Base-by-base conservation (phyloP, 2,888 invertebrate genomes). In the Pheosia gnoma region DNA sequence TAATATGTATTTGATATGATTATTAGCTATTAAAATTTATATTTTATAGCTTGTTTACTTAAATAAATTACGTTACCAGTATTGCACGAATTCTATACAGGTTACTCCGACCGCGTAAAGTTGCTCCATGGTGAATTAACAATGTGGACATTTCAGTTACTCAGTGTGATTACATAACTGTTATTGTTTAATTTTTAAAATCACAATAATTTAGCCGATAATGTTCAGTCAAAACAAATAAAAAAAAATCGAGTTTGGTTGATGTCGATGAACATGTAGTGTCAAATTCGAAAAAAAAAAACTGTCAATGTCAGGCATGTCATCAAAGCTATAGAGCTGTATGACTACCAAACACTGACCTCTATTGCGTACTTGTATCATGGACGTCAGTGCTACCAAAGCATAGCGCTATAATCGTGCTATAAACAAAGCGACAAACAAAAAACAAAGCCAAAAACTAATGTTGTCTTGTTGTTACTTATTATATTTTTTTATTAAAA, bases 31-130 rank as follows among this genome's bases (percentile, higher is more conserved):
- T 13, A 5, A 9, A 4, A 39, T 13, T 13, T 7, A 38, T 5
- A 4, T 38, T 54, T 54, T 54, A 1, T 36, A 9, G 0, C 1
- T 9, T 1, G 36, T 5, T 36, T 52, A 3, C 11, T 38, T 36
- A 53, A 60, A 68, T 63, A 75, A 74, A 74, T 66, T 61, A 59
- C 57, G 70, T 65, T 80, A 91, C 91, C 89, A 85, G 47, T 88
- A 71, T 66, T 92, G 92, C 6, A 91, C 67, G 37, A 79, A 71
- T 71, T 90, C 82, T 11, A 91, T 91, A 56, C 82, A 81, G 4
- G 79, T 65, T 0, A 92, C 78, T 4, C 91, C 92, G 9, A 90
- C 66, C 0, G 87, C 91, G 80, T 91, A 88, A 0, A 92, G 52
- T 54, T 84, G 86, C 66, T 92, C 91, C 91, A 91, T 91, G 61